These are phyloP conservation scores for Acanthosepion lycidas DNA, from an alignment of 2,888 invertebrate species.

Conservation along the genomic window DNA sequence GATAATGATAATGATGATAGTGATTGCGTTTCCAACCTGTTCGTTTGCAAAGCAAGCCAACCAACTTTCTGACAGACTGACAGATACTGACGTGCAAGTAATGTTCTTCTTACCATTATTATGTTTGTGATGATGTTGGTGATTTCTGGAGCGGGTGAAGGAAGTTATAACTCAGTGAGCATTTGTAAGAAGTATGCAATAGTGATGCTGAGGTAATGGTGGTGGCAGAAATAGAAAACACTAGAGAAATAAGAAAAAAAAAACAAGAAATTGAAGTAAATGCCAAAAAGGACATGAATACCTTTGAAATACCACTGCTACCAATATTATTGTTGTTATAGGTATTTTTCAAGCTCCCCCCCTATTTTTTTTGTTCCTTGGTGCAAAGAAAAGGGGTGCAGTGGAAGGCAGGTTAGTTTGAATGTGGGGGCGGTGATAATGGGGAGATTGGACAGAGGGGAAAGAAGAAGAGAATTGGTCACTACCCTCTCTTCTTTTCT, in stretches of 20 bases:
- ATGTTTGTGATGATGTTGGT: background rate
- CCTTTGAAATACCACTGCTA: conserved; percentile 25
- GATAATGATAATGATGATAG: background rate
- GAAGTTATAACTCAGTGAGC: background rate
- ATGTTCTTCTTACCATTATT: background rate
- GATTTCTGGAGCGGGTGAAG: background rate
- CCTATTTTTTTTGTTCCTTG: background rate
- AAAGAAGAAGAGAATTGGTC: background rate
- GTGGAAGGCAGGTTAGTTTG: background rate
- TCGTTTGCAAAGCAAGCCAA: background rate
- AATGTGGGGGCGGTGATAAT: background rate
- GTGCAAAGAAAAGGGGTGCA: background rate
- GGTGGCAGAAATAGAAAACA: background rate
- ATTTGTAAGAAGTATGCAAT: background rate
- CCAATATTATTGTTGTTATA: conserved; percentile 37
- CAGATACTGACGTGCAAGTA: background rate
- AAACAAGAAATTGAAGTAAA: background rate
- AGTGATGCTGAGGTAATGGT: conserved; percentile 40
- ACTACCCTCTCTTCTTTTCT: background rate
- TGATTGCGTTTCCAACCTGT: background rate
- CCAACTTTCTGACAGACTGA: conserved; percentile 33
- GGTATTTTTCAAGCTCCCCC: background rate
- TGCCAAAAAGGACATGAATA: background rate
- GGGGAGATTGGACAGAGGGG: background rate
- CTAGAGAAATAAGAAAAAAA: background rate